phyloP scores from a whole-genome alignment of 1,140 invertebrate species.

The Pseudoatta argentina region DNA sequence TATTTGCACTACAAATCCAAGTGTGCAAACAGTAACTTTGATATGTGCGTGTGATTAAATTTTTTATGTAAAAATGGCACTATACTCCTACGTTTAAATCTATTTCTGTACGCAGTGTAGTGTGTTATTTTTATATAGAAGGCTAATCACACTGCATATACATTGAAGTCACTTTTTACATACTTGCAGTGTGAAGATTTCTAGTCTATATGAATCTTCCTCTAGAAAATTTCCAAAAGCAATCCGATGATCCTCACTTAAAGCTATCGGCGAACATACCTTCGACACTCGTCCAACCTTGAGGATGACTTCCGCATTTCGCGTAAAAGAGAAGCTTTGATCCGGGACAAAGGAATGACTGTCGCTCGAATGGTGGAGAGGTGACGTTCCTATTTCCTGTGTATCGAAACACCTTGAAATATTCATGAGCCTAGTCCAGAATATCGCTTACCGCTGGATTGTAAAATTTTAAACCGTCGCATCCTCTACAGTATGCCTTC shows the following conservation, averaged over 20 bases:
- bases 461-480: slow-evolving; percentile 67
- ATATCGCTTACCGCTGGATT: slow-evolving; percentile 51
- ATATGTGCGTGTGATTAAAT: too few species aligned
- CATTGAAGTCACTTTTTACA: too few species aligned
- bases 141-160: too few species aligned
- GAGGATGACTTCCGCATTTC: slow-evolving; percentile 30
- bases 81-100: too few species aligned
- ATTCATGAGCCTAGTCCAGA: slow-evolving; percentile 53
- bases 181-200: too few species aligned
- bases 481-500: not conserved
- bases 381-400: slow-evolving; percentile 61
- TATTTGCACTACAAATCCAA: too few species aligned
- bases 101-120: too few species aligned
- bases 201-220: too few species aligned
- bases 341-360: slow-evolving; percentile 17
- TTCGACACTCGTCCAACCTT: slow-evolving; percentile 53
- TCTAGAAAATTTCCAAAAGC: not conserved
- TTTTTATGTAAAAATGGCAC: too few species aligned
- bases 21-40: too few species aligned
- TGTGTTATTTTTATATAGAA: too few species aligned
- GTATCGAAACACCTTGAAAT: slow-evolving; percentile 68
- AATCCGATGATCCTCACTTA: slow-evolving; percentile 16
- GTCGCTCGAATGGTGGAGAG: slow-evolving; percentile 27
- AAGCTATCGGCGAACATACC: not conserved
- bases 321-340: not conserved